Percentiles rank a stretch among this genome's conserved stretches.
Evolutionary conservation across 1,140 invertebrate genomes (phyloP).

Genomic region (Drosophila miranda): DNA sequence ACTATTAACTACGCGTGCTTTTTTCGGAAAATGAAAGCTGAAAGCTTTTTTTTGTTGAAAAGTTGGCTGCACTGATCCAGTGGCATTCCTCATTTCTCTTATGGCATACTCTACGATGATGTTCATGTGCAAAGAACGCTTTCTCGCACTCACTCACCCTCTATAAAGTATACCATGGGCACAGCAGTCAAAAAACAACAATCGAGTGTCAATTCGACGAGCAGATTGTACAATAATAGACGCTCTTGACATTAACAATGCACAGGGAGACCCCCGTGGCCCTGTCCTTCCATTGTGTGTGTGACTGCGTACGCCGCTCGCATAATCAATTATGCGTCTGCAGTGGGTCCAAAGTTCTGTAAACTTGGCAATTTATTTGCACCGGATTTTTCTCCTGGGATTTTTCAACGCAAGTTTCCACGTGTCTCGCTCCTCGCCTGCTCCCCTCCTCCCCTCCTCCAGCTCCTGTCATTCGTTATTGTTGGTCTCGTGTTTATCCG

Average conservation of each 20-base stretch:
- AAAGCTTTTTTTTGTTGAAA: too few relatives aligned
- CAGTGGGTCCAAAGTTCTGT: constrained; percentile 64
- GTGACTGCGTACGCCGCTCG: constrained; percentile 43
- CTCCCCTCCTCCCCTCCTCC: neutral
- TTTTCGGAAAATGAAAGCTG: too few relatives aligned
- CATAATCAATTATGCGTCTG: constrained; percentile 79
- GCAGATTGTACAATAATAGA: constrained; percentile 27
- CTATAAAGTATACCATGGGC: too few relatives aligned
- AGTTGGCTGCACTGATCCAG: too few relatives aligned
- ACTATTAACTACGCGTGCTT: too few relatives aligned
- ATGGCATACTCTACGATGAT: too few relatives aligned
- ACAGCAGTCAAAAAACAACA: constrained; percentile 10
- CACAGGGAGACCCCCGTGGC: constrained; percentile 3
- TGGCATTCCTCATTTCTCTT: too few relatives aligned
- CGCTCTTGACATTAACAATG: constrained; percentile 29
- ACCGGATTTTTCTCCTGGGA: constrained; percentile 79
- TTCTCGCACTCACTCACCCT: too few relatives aligned
- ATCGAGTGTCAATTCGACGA: constrained; percentile 65
- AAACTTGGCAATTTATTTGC: constrained; percentile 81
- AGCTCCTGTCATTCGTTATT: constrained; percentile 16
- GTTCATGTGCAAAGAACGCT: too few relatives aligned
- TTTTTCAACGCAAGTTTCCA: constrained; percentile 76
- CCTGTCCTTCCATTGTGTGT: constrained; percentile 19
- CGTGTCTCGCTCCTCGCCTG: constrained; percentile 44
- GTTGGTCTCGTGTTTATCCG: constrained; percentile 51